These are phyloP conservation scores for Cerceris rybyensis DNA, from an alignment of 2,888 invertebrate species.

Conservation along the genomic window DNA sequence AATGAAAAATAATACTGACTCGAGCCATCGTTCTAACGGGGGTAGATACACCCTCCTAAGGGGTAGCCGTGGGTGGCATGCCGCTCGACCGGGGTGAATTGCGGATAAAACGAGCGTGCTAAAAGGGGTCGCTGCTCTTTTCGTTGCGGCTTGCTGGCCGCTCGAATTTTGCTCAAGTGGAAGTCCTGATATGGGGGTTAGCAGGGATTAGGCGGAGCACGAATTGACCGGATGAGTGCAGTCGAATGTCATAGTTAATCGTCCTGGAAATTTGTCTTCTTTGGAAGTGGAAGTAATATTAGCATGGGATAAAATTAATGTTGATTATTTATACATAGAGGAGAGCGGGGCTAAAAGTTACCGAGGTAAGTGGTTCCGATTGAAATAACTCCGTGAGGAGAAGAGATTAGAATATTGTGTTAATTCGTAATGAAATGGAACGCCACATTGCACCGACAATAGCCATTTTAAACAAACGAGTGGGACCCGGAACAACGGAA, in stretches of 20 bases:
- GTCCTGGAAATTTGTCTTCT: slow-evolving; percentile 33
- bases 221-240: slow-evolving; percentile 20
- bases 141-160: slow-evolving; percentile 13
- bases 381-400: too few species aligned
- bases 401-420: too few species aligned
- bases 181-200: slow-evolving; percentile 20
- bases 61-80: slow-evolving; percentile 9
- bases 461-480: too few species aligned
- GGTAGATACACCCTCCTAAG: not conserved
- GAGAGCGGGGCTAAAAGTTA: too few species aligned
- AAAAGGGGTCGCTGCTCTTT: slow-evolving; percentile 54
- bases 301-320: not conserved
- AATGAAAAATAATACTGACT: slow-evolving; percentile 52
- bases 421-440: too few species aligned
- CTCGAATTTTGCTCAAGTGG: slow-evolving; percentile 38
- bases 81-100: slow-evolving; percentile 32
- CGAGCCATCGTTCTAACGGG: slow-evolving; percentile 11
- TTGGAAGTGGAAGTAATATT: not conserved
- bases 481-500: too few species aligned
- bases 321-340: too few species aligned
- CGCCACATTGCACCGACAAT: too few species aligned
- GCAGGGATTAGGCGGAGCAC: slow-evolving; percentile 1
- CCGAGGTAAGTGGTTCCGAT: too few species aligned
- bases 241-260: slow-evolving; percentile 43
- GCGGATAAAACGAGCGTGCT: slow-evolving; percentile 42